Conservation (phyloP, 2,113 vertebrate genomes). For the Halcyon senegalensis region DNA sequence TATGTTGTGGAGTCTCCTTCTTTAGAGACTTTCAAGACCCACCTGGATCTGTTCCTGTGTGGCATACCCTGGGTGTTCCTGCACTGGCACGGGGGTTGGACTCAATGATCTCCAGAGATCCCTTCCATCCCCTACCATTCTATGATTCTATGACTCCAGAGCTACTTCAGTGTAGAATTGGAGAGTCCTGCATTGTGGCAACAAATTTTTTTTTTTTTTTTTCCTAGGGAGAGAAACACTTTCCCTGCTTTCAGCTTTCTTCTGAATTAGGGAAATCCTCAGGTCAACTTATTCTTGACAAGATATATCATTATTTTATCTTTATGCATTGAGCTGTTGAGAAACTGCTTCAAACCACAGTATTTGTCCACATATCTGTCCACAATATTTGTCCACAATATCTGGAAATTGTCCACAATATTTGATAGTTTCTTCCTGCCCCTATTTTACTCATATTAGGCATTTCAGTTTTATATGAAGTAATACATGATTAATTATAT, state of each 20-base stretch:
- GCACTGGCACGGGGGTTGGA: too few relatives aligned
- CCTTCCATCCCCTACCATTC: too few relatives aligned
- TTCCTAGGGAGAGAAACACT: neutral
- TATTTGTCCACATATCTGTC: neutral
- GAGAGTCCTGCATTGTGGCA: neutral
- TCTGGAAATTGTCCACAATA: neutral
- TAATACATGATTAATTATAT: neutral
- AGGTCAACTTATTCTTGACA: neutral
- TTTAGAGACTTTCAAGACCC: too few relatives aligned
- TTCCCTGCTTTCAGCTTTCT: neutral
- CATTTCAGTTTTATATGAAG: neutral
- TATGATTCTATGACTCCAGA: neutral
- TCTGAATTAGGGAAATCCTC: neutral
- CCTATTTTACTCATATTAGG: neutral
- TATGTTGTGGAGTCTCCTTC: too few relatives aligned
- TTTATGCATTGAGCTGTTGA: neutral
- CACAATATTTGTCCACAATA: neutral
- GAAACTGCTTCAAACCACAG: neutral
- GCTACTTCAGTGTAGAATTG: neutral
- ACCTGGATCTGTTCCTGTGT: too few relatives aligned
- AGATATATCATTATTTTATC: neutral
- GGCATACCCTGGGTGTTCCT: too few relatives aligned
- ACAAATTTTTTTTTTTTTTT: neutral
- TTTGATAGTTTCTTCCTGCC: neutral
- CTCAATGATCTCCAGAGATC: too few relatives aligned